Evolutionary conservation across 2,113 vertebrate genomes (phyloP), one percentile per base, ranked within the genome.

Genomic region (Hemiprocne comata): DNA sequence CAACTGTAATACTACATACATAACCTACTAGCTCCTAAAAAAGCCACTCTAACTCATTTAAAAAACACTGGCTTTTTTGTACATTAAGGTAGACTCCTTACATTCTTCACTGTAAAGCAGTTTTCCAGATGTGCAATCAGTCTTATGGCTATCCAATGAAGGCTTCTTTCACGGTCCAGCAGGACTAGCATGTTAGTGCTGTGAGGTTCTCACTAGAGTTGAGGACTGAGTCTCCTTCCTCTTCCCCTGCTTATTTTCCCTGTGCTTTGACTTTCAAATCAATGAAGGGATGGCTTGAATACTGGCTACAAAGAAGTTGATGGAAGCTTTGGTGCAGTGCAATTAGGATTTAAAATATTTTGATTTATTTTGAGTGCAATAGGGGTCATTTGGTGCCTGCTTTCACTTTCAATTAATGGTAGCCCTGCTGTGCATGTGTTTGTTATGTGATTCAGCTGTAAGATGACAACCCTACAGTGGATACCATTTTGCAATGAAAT

Each of bases 391-490:
- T 81, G 58, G 72, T 91, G 42, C 14, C 54, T 81, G 60, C 50
- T 80, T 80, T 87, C 73, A 38, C 82, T 94, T 94, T 87, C 65
- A 90, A 92, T 87, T 87, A 95, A 61, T 57, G 29, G 69, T 29
- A 61, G 40, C 26, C 82, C 82, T 57, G 78, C 74, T 91, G 85
- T 73, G 73, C 85, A 65, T 84, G 76, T 67, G 13, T 77, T 46
- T 93, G 38, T 89, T 93, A 91, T 12, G 34, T 60, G 78, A 65
- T 84, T 87, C 44, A 64, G 54, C 42, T 81, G 18, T 36, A 69
- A n/a, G 34, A 69, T 73, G 64, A 44, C 73, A 80, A 25, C 81
- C 38, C 55, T 64, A 57, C 44, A 55, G 69, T 58, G 31, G 46
- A 66, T 53, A 71, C 13, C 8, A 60, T 44, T 90, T 44, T 79